Evolutionary conservation across 1,140 invertebrate genomes (phyloP).

Genomic region (Ceratina calcarata): DNA sequence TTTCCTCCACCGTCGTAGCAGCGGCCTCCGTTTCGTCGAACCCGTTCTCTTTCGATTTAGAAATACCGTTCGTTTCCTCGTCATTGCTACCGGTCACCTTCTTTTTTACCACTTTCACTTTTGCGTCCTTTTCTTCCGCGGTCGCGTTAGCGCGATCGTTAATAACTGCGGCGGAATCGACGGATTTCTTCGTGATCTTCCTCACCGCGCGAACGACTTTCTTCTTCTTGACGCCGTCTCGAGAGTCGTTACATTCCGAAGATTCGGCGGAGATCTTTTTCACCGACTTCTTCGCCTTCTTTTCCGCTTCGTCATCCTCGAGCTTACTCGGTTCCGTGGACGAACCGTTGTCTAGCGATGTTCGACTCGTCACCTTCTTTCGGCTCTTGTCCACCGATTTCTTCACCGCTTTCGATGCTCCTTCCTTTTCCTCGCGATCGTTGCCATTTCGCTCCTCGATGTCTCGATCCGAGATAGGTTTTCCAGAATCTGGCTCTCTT

Average conservation of each 20-base stretch:
- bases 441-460: conserved; percentile 6
- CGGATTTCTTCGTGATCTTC: conserved; percentile 73
- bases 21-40: background rate
- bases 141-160: conserved; percentile 60
- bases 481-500: conserved; percentile 37
- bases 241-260: conserved; percentile 61
- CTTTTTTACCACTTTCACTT: conserved; percentile 55
- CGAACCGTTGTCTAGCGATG: conserved; percentile 54
- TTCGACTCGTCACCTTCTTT: conserved; percentile 56
- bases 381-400: conserved; percentile 11
- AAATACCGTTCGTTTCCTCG: conserved; percentile 1
- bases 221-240: conserved; percentile 71
- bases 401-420: conserved; percentile 24
- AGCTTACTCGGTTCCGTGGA: conserved; percentile 54
- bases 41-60: conserved; percentile 13
- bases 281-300: conserved; percentile 60
- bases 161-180: too few relatives aligned
- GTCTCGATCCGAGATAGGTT: conserved; percentile 1
- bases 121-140: conserved; percentile 57
- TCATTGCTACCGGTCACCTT: background rate
- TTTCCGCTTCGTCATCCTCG: conserved; percentile 55
- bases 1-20: background rate
- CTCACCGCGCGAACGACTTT: conserved; percentile 72
- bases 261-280: conserved; percentile 64
- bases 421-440: conserved; percentile 52